A percentile compares a stretch with the other conserved stretches of the same genome.
Evolutionary conservation across 2,797 vertebrate genomes (phyloP).

Genomic region (Sebastes matsubarae): DNA sequence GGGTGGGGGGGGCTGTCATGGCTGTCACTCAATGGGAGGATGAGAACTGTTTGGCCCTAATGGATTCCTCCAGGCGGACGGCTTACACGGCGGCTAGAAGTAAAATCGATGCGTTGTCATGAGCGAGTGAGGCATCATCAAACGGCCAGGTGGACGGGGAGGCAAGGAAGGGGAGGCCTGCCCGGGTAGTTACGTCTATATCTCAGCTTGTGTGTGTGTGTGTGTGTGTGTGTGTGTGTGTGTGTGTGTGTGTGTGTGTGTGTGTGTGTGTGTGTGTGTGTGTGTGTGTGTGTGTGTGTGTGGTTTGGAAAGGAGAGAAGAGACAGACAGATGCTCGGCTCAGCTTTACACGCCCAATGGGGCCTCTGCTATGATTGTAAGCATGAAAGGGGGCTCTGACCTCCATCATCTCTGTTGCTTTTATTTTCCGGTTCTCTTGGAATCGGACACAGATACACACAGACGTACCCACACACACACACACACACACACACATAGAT

Average conservation of each 20-base stretch:
- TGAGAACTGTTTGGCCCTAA: conserved; percentile 97
- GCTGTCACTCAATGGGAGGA: conserved; percentile 96
- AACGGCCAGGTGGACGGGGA: conserved; percentile 90
- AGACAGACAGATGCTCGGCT: conserved; percentile 83
- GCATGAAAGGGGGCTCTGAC: conserved; percentile 82
- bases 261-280: conserved; percentile 23
- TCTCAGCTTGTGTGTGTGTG: conserved; percentile 58
- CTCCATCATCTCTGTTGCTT: conserved; percentile 81
- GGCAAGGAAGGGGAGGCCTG: conserved; percentile 69
- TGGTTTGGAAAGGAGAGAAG: conserved; percentile 75
- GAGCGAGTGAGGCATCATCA: conserved; percentile 89
- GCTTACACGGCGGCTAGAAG: conserved; percentile 93
- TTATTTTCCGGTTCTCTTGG: conserved; percentile 78
- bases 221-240: conserved; percentile 11
- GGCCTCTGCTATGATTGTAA: conserved; percentile 80
- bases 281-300: conserved; percentile 19
- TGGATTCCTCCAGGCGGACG: conserved; percentile 97
- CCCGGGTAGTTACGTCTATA: conserved; percentile 81
- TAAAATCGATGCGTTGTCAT: conserved; percentile 99
- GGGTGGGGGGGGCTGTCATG: conserved; percentile 92
- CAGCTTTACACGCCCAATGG: conserved; percentile 80
- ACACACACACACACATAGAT: conserved; percentile 43
- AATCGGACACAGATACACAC: conserved; percentile 73
- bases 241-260: conserved; percentile 32
- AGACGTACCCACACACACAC: conserved; percentile 37